phyloP scores from a whole-genome alignment of 1,140 invertebrate species.

The Pseudomyrmex sp. region DNA sequence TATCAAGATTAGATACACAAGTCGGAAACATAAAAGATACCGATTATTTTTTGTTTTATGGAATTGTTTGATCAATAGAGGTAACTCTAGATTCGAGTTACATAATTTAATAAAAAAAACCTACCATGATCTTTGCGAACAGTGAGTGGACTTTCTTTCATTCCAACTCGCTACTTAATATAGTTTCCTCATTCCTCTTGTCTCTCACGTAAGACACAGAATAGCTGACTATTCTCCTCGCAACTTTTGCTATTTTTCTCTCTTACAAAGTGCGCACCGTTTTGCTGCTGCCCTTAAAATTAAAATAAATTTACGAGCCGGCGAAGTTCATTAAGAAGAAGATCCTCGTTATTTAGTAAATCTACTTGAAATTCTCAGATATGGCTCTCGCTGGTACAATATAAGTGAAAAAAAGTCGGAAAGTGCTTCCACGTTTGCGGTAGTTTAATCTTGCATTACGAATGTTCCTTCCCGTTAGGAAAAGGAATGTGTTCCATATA shows the following conservation, averaged over 20 bases:
- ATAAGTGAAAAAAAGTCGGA: slow-evolving; percentile 25
- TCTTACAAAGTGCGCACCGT: slow-evolving; percentile 23
- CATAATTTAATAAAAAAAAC: slow-evolving; percentile 45
- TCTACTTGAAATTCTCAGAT: slow-evolving; percentile 70
- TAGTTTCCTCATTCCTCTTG: not conserved
- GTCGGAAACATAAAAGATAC: not conserved
- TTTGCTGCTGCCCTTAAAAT: slow-evolving; percentile 60
- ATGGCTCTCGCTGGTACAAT: slow-evolving; percentile 39
- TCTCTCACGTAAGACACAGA: slow-evolving; percentile 47
- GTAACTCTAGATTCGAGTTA: slow-evolving; percentile 14
- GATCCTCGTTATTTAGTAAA: slow-evolving; percentile 69
- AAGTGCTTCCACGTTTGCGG: slow-evolving; percentile 35
- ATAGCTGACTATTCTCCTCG: slow-evolving; percentile 35
- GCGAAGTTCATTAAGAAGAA: slow-evolving; percentile 55
- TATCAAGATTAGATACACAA: not conserved
- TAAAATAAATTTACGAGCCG: slow-evolving; percentile 73
- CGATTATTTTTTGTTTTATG: slow-evolving; percentile 11
- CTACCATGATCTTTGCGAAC: not conserved
- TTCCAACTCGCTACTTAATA: slow-evolving; percentile 29
- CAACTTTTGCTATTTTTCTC: slow-evolving; percentile 54
- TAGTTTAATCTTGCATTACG: slow-evolving; percentile 59
- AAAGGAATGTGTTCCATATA: not conserved
- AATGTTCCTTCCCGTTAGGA: slow-evolving; percentile 57
- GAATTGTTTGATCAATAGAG: slow-evolving; percentile 39
- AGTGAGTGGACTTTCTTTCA: slow-evolving; percentile 36